These are phyloP conservation scores for Rotaria sp. DNA, from an alignment of 2,888 invertebrate genomes.

Conservation along the genomic window DNA sequence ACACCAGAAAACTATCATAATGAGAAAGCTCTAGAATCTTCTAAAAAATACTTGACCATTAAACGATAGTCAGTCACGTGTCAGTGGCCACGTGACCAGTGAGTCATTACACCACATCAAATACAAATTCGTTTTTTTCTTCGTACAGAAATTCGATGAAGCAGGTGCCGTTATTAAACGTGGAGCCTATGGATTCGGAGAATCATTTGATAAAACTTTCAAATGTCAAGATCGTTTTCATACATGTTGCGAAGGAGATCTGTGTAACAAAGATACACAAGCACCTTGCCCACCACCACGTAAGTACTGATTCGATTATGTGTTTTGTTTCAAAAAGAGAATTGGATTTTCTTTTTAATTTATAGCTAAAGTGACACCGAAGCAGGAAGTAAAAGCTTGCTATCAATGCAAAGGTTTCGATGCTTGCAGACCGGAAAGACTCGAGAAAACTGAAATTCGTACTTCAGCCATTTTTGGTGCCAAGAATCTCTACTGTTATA, in stretches of 20 bases:
- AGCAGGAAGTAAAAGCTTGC: neutral
- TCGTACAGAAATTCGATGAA: neutral
- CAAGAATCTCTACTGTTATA: neutral
- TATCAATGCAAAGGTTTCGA: neutral
- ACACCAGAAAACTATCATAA: no score
- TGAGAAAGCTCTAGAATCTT: no score
- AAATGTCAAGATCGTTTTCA: conserved; percentile 27
- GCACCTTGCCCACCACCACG: neutral
- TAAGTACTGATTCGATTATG: neutral
- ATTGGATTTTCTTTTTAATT: neutral
- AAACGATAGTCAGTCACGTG: no score
- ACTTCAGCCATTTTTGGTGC: neutral
- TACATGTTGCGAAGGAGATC: neutral
- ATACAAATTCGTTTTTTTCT: no score
- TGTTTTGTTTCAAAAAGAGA: neutral
- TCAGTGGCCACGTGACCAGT: no score
- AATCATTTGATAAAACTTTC: neutral
- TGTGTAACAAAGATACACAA: neutral
- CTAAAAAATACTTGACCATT: no score
- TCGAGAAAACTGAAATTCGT: neutral
- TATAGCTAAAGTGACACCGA: neutral
- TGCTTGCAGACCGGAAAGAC: neutral
- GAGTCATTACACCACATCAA: no score
- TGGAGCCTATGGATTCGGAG: neutral
- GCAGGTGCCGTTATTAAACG: neutral